phyloP scores from a whole-genome alignment of 2,113 vertebrate genomes.

The Lonchura striata region DNA sequence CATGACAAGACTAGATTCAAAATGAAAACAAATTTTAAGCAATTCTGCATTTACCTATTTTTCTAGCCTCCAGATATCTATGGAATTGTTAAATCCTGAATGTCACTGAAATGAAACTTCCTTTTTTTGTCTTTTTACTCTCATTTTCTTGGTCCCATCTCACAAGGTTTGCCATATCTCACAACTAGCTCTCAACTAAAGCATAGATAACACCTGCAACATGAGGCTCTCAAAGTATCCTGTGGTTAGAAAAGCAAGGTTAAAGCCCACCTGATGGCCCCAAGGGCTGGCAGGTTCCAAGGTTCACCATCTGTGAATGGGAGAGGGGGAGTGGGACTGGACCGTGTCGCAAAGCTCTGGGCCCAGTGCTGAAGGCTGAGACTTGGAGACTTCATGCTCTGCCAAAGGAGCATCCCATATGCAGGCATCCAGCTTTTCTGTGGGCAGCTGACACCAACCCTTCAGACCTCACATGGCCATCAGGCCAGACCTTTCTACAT shows the following conservation, averaged over 20 bases:
- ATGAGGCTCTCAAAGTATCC: rapidly evolving
- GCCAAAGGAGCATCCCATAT: background rate
- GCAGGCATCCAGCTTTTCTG: background rate
- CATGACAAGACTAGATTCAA: background rate
- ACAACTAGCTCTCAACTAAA: background rate
- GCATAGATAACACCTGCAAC: background rate
- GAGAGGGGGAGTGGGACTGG: background rate
- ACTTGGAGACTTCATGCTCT: background rate
- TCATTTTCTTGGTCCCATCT: background rate
- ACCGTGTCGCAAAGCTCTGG: background rate
- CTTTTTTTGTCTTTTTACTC: background rate
- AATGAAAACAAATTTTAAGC: background rate
- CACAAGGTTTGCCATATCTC: background rate
- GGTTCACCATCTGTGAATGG: background rate
- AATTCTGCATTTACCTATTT: background rate
- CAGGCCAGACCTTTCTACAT: background rate
- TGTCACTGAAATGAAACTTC: background rate
- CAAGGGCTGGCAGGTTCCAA: background rate
- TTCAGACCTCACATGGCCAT: background rate
- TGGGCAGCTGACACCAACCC: background rate
- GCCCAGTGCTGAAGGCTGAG: rapidly evolving
- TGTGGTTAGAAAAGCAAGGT: background rate
- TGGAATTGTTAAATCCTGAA: background rate
- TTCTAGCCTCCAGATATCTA: background rate
- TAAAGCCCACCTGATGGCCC: background rate